Conservation (phyloP, 2,113 vertebrate species). For the Megaleporinus macrocephalus region DNA sequence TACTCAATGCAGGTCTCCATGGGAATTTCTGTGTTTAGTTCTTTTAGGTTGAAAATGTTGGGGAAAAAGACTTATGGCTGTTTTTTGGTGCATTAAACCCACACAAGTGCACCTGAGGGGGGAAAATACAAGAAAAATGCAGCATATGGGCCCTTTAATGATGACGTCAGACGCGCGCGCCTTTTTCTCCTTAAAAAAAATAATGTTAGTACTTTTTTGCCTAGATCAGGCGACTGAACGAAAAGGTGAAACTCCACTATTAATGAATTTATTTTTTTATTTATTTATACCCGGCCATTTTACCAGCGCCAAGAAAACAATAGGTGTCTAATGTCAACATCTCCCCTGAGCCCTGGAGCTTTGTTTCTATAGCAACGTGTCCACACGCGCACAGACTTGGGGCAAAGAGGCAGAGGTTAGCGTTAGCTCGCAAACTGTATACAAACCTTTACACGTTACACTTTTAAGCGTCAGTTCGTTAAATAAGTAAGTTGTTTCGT, state of each 20-base stretch:
- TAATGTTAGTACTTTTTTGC: no score
- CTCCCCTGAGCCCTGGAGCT: background rate
- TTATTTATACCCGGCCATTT: background rate
- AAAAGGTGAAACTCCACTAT: background rate
- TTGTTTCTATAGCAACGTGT: conserved; percentile 60
- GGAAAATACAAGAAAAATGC: no score
- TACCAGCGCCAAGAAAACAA: background rate
- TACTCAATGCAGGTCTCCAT: no score
- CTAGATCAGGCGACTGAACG: no score
- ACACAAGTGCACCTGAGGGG: no score
- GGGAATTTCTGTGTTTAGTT: no score
- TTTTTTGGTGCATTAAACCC: no score
- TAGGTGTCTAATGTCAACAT: conserved; percentile 2
- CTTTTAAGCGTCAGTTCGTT: background rate
- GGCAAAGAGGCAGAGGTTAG: background rate
- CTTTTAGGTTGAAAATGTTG: no score
- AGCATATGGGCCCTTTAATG: no score
- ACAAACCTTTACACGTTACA: background rate
- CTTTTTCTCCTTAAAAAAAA: no score
- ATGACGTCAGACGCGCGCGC: no score
- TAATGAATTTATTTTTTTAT: background rate
- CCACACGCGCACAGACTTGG: conserved; percentile 27
- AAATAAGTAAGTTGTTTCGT: background rate
- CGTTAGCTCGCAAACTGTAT: background rate
- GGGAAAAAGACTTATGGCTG: no score